phyloP scores from a whole-genome alignment of 2,797 vertebrate genomes.

The Aldrovandia affinis region DNA sequence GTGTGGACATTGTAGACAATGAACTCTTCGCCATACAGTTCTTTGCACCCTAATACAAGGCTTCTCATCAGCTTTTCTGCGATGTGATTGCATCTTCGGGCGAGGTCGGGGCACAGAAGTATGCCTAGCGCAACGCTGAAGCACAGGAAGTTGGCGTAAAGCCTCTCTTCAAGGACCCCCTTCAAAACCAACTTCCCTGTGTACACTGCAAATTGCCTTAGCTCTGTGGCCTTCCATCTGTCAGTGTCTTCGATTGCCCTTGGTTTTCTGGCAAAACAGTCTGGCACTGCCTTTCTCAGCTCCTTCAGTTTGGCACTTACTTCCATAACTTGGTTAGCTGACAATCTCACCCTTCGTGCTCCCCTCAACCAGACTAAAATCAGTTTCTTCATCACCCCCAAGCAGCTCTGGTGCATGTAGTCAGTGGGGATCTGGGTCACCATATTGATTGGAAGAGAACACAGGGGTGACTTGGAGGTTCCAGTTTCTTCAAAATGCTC shows the following conservation, averaged over 20 bases:
- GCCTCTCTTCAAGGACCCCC: too few species aligned
- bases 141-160: too few species aligned
- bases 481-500: too few species aligned
- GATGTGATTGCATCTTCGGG: too few species aligned
- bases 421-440: not conserved
- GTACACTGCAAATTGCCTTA: not conserved
- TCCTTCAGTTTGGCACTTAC: not conserved
- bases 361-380: not conserved
- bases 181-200: not conserved
- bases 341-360: not conserved
- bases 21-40: too few species aligned
- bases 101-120: too few species aligned
- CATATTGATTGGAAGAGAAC: constrained; percentile 10
- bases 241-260: too few species aligned
- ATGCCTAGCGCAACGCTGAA: too few species aligned
- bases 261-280: not conserved
- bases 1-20: too few species aligned
- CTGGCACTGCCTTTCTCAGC: not conserved
- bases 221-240: not conserved
- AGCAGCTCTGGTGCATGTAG: constrained; percentile 13
- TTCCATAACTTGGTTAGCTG: not conserved
- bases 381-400: constrained; percentile 14
- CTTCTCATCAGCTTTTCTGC: too few species aligned
- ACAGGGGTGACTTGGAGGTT: too few species aligned
- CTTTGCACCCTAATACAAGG: too few species aligned